Conservation (phyloP, 1,140 invertebrate species). For the Thrips palmi region DNA sequence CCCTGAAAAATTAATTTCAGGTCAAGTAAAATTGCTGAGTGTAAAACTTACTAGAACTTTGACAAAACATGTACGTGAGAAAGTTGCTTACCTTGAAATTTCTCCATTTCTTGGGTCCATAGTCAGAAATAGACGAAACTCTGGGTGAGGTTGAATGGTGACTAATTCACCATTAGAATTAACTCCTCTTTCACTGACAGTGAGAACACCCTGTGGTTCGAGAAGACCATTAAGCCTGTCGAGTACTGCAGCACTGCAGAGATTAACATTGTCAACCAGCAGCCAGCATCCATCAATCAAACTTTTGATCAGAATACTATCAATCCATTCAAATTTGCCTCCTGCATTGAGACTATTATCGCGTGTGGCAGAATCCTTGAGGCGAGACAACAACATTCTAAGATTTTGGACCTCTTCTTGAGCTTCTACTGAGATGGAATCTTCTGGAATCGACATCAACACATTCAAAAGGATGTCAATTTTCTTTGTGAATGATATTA, state of each 20-base stretch:
- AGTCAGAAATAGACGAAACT: constrained; percentile 88
- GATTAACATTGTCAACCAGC: constrained; percentile 90
- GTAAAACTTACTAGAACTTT: constrained; percentile 4
- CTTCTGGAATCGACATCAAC: too few species aligned
- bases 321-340: constrained; percentile 94
- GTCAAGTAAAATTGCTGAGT: constrained; percentile 10
- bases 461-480: too few species aligned
- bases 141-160: constrained; percentile 63
- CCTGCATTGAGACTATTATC: constrained; percentile 24
- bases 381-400: too few species aligned
- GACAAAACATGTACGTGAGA: background rate
- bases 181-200: constrained; percentile 80
- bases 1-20: constrained; percentile 50
- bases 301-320: constrained; percentile 81
- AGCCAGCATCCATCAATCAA: constrained; percentile 76
- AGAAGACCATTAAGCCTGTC: constrained; percentile 90
- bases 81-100: constrained; percentile 56
- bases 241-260: constrained; percentile 89
- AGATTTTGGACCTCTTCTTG: too few species aligned
- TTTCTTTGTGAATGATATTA: too few species aligned
- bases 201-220: constrained; percentile 78
- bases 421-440: too few species aligned
- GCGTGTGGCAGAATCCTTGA: too few species aligned
- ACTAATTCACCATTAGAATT: constrained; percentile 46
- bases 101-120: constrained; percentile 91